Evolutionary conservation across 2,113 vertebrate genomes (phyloP), one percentile per base, ranked within the genome.

Genomic region (Tetrao urogallus): DNA sequence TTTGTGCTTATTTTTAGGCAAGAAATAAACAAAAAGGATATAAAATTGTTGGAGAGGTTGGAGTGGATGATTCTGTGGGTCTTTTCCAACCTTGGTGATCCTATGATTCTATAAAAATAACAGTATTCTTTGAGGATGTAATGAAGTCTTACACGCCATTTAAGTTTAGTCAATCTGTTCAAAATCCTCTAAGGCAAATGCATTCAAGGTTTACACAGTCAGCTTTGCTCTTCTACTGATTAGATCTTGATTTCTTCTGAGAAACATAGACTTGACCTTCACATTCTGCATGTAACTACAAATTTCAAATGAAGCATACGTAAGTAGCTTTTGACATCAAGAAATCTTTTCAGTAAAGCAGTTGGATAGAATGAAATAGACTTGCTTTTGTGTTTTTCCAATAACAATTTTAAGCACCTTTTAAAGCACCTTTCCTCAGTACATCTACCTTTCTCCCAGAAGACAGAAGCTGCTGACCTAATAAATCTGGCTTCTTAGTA

Each of bases 121-220:
- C 40, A 69, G 43, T 81, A 63, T 43, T 50, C 75, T 70, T 81
- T 56, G 67, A 76, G 80, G 75, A 85, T 43, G 40, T 32, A 50
- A 76, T 80, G 76, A 86, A 86, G 64, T 85, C 91, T 76, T 81
- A 70, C 43, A 57, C 64, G 64, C 82, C 82, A 82, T 76, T 66
- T 48, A 88, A 72, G 47, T 79, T 66, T 65, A 86, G 57, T 71
- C 70, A 65, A 64, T 88, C 70, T 67, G 27, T 65, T 72, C 16
- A 2, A 63, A 66, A 74, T 47, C 75, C 56, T 85, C 60, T 42
- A 80, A 78, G 75, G 70, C 36, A 74, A 88, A 80, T 50, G 43
- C 27, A 30, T 58, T 58, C 70, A 72, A 77, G 66, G 71, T 72
- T 86, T 67, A 56, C 30, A 3, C 52, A 73, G 60, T 30, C 42